These are phyloP conservation scores for Turritopsis rubra DNA, from an alignment of 30 jellyfish, hydroid and myxozoan species.

Conservation along the genomic window DNA sequence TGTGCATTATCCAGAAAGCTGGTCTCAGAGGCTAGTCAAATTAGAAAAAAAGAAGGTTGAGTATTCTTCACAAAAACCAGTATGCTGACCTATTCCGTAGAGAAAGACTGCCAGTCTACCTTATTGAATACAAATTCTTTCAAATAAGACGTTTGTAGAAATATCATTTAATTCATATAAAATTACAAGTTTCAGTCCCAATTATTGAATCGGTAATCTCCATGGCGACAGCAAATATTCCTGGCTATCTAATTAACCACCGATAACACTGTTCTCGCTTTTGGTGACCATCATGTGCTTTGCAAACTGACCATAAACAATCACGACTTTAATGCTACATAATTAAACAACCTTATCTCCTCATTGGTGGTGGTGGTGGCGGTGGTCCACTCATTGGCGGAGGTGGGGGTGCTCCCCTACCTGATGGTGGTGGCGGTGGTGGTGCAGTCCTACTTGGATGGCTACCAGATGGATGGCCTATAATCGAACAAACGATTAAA, in stretches of 20 bases:
- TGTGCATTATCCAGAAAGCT: not conserved
- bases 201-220: not conserved
- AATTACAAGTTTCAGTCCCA: not conserved
- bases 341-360: constrained; percentile 6
- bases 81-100: no score
- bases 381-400: constrained; percentile 21
- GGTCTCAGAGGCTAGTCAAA: not conserved
- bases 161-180: not conserved
- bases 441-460: constrained; percentile 1
- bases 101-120: not conserved
- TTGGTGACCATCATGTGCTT: not conserved
- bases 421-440: constrained; percentile 14
- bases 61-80: not conserved
- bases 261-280: not conserved
- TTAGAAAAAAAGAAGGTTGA: not conserved
- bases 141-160: not conserved
- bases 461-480: not conserved
- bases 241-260: not conserved
- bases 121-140: not conserved
- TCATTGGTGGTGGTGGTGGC: constrained; percentile 29
- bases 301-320: not conserved
- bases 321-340: constrained; percentile 1
- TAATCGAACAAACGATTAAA: not conserved
- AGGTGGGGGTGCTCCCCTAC: constrained; percentile 21
- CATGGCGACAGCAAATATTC: not conserved